Percentiles rank a stretch among this genome's conserved stretches.
These are phyloP conservation scores for Chaenocephalus aceratus DNA, from an alignment of 2,113 vertebrate species.

Conservation along the genomic window DNA sequence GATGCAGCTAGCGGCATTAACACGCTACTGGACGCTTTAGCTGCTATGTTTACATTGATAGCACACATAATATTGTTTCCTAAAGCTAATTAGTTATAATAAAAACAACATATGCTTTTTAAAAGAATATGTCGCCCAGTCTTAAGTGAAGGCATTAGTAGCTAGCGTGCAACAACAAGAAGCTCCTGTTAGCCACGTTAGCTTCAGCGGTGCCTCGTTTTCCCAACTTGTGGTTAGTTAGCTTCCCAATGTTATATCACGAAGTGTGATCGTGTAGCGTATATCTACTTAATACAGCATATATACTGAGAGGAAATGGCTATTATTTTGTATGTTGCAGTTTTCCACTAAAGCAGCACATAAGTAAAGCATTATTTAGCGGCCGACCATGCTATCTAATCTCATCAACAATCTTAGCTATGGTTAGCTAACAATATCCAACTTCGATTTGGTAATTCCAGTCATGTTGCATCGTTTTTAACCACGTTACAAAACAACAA, in stretches of 20 bases:
- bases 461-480: background rate
- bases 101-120: background rate
- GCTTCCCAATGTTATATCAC: background rate
- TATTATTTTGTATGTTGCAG: background rate
- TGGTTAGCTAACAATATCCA: constrained; percentile 15
- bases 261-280: background rate
- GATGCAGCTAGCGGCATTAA: constrained; percentile 46
- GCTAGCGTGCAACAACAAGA: constrained; percentile 71
- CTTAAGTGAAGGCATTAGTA: constrained; percentile 51
- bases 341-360: background rate
- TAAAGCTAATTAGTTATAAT: background rate
- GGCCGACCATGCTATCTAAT: constrained; percentile 60
- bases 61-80: background rate
- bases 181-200: constrained; percentile 68
- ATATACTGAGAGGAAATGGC: background rate
- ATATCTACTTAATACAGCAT: background rate
- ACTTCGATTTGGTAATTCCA: background rate
- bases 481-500: too few relatives aligned
- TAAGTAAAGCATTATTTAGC: constrained; percentile 4
- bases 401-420: constrained; percentile 37
- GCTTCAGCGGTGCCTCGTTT: constrained; percentile 54
- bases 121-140: constrained; percentile 12
- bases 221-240: constrained; percentile 44
- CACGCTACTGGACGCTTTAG: background rate
- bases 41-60: background rate